These are phyloP conservation scores for Papio anubis DNA, from an alignment of 2,113 vertebrate species.

Conservation along the genomic window DNA sequence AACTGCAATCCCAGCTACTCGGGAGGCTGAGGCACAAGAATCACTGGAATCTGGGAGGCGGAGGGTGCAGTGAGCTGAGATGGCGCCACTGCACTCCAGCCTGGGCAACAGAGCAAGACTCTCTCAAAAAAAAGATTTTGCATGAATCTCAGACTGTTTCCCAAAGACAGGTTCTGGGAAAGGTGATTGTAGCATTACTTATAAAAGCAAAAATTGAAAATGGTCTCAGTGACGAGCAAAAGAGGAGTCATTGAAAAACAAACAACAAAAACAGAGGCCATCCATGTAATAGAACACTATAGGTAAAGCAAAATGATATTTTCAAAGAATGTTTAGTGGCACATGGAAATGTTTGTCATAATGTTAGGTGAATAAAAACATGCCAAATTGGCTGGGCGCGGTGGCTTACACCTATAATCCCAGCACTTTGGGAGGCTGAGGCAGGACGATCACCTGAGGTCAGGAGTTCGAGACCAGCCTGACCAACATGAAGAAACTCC, in stretches of 20 bases:
- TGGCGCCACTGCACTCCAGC: no score
- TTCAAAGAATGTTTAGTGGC: neutral
- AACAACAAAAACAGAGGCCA: neutral
- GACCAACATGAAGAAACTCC: no score
- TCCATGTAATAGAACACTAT: neutral
- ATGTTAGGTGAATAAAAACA: neutral
- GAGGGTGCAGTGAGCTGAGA: no score
- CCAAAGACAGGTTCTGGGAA: neutral
- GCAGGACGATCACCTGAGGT: no score
- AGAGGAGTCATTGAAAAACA: neutral
- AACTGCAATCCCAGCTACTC: no score
- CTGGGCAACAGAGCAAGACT: no score
- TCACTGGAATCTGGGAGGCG: no score
- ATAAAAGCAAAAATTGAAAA: neutral
- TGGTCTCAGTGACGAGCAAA: neutral
- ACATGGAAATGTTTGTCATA: neutral
- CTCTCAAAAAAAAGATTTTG: neutral
- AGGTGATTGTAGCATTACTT: neutral
- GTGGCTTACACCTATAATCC: no score
- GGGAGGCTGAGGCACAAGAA: no score
- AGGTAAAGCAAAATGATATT: neutral
- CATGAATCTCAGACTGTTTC: neutral
- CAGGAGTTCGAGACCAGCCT: no score
- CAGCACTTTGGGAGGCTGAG: no score
- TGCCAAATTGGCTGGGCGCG: neutral